Evolutionary conservation across 2,888 invertebrate genomes (phyloP), one percentile per base, ranked within the genome.

Genomic region (Stegophylla sp.): DNA sequence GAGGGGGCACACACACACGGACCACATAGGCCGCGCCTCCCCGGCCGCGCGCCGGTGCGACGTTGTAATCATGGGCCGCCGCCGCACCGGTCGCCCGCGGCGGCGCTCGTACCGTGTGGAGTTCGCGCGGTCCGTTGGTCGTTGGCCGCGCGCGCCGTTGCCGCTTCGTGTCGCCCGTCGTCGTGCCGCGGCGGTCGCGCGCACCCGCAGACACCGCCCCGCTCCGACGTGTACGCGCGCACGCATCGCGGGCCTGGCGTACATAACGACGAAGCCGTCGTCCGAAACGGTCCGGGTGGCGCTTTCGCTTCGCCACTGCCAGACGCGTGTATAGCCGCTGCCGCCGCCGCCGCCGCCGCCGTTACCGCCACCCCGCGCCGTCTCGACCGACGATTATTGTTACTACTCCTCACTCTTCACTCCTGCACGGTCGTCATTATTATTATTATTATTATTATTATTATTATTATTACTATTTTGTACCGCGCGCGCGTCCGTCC

Each of bases 261-360:
- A 28, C 67, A 76, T 67, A 59, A 69, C 77, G 43, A 69, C 77
- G 67, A 59, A 67, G 69, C 69, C 77, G 77, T 77, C 67, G 77
- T 69, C 77, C 77, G 77, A 77, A 69, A 77, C 77, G 77, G 77
- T 77, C 77, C 77, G 77, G 77, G 77, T 77, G 77, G 77, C 77
- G 77, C 77, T 77, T 69, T 77, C 77, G 67, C 45, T 77, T 69
- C 69, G 77, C 28, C 67, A 13, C 77, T 34, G 67, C 61, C 34
- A 53, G 64, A n/a, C n/a, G n/a, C n/a, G n/a, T 56, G 56, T 28
- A 26, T 34, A 61, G 61, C 34, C 74, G 74, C 73, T 51, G 61
- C 64, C 77, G 20, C 59, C 69, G 59, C 59, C 48, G 66, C 64
- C 20, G 41, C 64, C 41, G 63, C 63, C 28, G 15, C 63, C 4